Base-by-base conservation (phyloP, 2,888 invertebrate species). In the Hemaris fuciformis region DNA sequence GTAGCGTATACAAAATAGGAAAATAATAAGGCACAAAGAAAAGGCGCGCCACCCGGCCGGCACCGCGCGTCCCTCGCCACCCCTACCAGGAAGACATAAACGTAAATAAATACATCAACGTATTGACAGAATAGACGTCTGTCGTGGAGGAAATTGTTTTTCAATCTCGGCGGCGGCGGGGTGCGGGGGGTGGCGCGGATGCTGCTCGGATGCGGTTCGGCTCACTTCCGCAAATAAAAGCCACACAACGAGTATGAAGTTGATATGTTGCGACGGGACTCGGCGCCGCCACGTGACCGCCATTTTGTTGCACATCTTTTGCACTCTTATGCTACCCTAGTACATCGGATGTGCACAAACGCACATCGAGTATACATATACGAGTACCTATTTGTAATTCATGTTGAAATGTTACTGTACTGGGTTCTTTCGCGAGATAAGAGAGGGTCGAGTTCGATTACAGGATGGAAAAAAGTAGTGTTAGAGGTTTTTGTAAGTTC, bases 171-270 rank as follows among this genome's bases (percentile, higher is more conserved):
- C 62, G 63, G 68, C 71, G 67, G 38, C 62, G 63, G 62, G 59
- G 48, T 61, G 66, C 65, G 31, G 43, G n/a, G n/a, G n/a, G n/a
- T n/a, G 57, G 38, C 57, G 61, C 65, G 72, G 73, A 71, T 67
- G 63, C 23, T 45, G 45, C 22, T 45, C 22, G 22, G 22, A 45
- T 18, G 53, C 18, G 27, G 48, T 53, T 53, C 31, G 53, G 63
- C 61, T 62, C 63, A 60, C 65, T 68, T 69, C 72, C 67, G 68
- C 70, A 65, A 70, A 70, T 73, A 71, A 63, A 57, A 63, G 59
- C 59, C n/a, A 42, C 43, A 43, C 59, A 57, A 62, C 63, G 10
- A 41, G 57, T 59, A 43, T 58, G 22, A 18, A 57, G 62, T 58
- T 62, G 65, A 60, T 61, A 62, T 58, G 53, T 31, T 18, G 20